Percentiles rank a stretch among this genome's conserved stretches.
Conservation (phyloP, 2,888 invertebrate genomes). For the Dusona sp. region DNA sequence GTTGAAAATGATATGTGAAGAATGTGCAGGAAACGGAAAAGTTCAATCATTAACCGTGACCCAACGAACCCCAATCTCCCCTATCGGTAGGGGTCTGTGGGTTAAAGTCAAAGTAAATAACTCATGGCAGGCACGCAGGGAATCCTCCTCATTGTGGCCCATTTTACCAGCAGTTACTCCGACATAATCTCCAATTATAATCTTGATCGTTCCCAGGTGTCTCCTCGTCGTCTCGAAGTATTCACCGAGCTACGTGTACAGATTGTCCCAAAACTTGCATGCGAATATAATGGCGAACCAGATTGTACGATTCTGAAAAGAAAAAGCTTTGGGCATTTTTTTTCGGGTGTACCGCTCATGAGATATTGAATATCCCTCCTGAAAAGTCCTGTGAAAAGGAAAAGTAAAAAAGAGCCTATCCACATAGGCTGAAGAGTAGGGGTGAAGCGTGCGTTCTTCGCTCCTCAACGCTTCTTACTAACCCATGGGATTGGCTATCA, state of each 20-base stretch:
- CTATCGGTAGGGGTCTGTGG: constrained; percentile 2
- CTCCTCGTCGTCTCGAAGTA: constrained; percentile 40
- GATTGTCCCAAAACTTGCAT: constrained; percentile 5
- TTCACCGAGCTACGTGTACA: constrained; percentile 26
- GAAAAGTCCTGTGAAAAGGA: too few species aligned
- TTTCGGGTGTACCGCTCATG: neutral
- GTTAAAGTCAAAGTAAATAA: constrained; percentile 21
- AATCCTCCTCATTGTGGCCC: constrained; percentile 48
- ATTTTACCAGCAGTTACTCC: constrained; percentile 51
- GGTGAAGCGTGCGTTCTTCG: neutral
- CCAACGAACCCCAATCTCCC: neutral
- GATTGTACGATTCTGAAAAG: neutral
- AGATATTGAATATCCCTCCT: neutral
- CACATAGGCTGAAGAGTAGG: neutral
- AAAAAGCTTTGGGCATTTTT: neutral
- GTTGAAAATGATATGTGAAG: neutral
- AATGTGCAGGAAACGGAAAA: neutral
- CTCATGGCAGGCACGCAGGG: constrained; percentile 3
- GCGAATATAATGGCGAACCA: neutral
- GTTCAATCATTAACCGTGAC: neutral
- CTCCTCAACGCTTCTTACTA: neutral
- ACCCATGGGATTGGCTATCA: neutral
- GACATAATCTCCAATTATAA: constrained; percentile 65
- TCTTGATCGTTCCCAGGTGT: constrained; percentile 63
- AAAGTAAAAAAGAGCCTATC: neutral